Evolutionary conservation across 2,888 invertebrate species (phyloP).

Genomic region (Andrena chrysosceles): DNA sequence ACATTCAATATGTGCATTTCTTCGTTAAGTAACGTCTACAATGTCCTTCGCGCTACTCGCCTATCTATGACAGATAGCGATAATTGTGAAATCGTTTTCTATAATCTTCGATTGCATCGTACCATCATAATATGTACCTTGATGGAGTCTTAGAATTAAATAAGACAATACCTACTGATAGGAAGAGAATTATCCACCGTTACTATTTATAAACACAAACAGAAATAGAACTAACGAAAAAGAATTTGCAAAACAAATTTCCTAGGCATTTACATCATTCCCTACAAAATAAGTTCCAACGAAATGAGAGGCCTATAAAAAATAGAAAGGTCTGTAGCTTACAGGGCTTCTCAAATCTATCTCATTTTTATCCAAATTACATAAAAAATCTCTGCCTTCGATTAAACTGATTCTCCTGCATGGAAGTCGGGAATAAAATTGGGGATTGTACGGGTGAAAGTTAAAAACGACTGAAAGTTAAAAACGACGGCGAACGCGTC

Average conservation of each 20-base stretch:
- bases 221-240: background rate
- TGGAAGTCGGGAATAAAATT: background rate
- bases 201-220: conserved; percentile 13
- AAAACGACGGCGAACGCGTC: background rate
- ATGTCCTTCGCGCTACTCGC: background rate
- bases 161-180: conserved; percentile 6
- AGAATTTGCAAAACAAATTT: background rate
- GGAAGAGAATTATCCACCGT: conserved; percentile 4
- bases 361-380: too few relatives aligned
- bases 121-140: conserved; percentile 2
- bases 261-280: background rate
- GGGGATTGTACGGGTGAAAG: background rate
- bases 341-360: background rate
- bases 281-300: background rate
- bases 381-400: too few relatives aligned
- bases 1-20: background rate
- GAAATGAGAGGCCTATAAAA: background rate
- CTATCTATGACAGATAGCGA: background rate
- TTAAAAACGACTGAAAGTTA: background rate
- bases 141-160: conserved; percentile 14
- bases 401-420: background rate
- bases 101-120: conserved; percentile 18
- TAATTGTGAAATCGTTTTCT: conserved; percentile 24
- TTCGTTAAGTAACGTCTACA: background rate
- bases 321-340: background rate